A percentile compares a stretch with the other conserved stretches of the same genome.
These are phyloP conservation scores for Natrix natrix DNA, from an alignment of 2,797 vertebrate species.

Conservation along the genomic window DNA sequence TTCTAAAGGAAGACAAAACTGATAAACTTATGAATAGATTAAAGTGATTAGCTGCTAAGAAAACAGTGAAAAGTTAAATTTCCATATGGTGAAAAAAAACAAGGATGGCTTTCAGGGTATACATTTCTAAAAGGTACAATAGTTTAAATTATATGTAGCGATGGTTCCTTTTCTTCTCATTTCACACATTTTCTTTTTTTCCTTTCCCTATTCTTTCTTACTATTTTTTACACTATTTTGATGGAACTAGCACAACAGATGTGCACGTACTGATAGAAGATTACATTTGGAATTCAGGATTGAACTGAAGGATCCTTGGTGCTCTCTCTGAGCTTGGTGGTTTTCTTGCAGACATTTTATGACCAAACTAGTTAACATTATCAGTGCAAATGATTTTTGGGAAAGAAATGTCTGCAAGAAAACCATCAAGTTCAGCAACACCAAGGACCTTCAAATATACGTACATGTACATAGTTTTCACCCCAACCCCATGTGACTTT, in stretches of 20 bases:
- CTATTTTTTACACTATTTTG: background rate
- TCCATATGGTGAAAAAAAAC: background rate
- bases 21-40: background rate
- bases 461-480: background rate
- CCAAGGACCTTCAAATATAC: background rate
- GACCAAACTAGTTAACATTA: background rate
- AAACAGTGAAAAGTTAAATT: background rate
- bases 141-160: background rate
- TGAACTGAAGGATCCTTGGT: background rate
- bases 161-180: background rate
- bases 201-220: background rate
- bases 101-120: background rate
- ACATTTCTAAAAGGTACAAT: background rate
- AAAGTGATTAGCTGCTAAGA: background rate
- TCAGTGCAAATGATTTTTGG: background rate
- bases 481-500: background rate
- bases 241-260: background rate
- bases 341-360: background rate
- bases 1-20: background rate
- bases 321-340: background rate
- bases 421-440: background rate
- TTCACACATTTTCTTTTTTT: background rate
- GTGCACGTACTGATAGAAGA: background rate
- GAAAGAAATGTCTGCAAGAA: background rate
- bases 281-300: background rate